Percentiles rank a stretch among this genome's conserved stretches.
These are phyloP conservation scores for Collichthys lucidus DNA, from an alignment of 2,113 vertebrate species.

Conservation along the genomic window DNA sequence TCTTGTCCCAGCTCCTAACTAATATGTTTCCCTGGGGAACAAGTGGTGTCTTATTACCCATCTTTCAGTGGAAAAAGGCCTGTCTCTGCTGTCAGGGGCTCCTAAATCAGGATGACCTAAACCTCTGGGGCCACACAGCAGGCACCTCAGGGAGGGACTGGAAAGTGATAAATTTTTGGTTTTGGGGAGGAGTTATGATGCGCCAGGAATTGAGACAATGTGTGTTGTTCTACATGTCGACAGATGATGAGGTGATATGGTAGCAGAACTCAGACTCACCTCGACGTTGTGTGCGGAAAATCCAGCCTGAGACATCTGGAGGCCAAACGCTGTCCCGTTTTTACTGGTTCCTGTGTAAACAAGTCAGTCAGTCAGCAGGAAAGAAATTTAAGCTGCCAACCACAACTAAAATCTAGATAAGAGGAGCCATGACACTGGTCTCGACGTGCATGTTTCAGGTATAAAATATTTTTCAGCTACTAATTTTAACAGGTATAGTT, in stretches of 20 bases:
- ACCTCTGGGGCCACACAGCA: constrained; percentile 60
- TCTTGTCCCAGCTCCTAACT: constrained; percentile 13
- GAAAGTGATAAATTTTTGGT: constrained; percentile 80
- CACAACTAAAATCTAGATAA: background rate
- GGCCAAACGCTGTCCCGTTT: constrained; percentile 95
- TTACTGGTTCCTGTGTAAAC: constrained; percentile 91
- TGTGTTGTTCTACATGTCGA: constrained; percentile 57
- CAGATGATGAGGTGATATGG: constrained; percentile 42
- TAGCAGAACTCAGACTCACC: constrained; percentile 83
- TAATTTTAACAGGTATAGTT: background rate
- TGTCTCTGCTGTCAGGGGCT: constrained; percentile 54
- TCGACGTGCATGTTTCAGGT: background rate
- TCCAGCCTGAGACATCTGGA: constrained; percentile 99
- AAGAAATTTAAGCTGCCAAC: constrained; percentile 15
- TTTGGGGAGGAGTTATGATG: constrained; percentile 36
- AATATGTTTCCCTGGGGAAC: constrained; percentile 59
- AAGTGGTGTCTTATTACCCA: constrained; percentile 64
- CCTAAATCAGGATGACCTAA: constrained; percentile 73
- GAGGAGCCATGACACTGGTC: background rate
- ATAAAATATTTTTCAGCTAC: background rate
- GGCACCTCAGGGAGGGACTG: constrained; percentile 68
- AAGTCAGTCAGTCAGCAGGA: constrained; percentile 33
- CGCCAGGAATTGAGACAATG: constrained; percentile 56
- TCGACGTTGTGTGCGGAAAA: constrained; percentile 96
- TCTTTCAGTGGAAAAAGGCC: constrained; percentile 66